These are phyloP conservation scores for Apodemus agrarius DNA, from an alignment of 2,797 vertebrate genomes.

Conservation along the genomic window DNA sequence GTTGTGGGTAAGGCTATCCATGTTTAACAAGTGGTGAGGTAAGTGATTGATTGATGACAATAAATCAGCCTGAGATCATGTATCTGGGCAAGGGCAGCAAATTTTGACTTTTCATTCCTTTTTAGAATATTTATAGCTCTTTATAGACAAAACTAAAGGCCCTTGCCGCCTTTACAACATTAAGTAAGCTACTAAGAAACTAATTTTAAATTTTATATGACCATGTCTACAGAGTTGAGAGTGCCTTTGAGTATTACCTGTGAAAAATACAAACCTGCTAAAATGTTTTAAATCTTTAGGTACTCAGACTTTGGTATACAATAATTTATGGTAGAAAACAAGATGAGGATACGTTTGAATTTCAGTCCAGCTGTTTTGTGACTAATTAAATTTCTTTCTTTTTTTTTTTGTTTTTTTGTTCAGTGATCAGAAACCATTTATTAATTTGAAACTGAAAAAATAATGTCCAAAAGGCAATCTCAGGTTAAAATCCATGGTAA, in stretches of 20 bases:
- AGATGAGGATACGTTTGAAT: neutral
- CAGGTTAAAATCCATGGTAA: slow-evolving; percentile 42
- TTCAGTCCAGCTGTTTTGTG: neutral
- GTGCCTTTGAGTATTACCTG: neutral
- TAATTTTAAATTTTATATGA: neutral
- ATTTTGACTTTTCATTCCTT: neutral
- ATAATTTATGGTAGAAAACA: neutral
- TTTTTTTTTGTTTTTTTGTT: no score
- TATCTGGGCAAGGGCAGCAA: neutral
- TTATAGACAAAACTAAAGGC: neutral
- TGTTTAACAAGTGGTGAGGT: neutral
- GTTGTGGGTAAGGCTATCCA: neutral
- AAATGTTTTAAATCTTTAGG: neutral
- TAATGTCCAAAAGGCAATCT: slow-evolving; percentile 26
- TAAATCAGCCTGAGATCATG: neutral
- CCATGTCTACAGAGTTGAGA: neutral
- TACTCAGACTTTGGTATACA: neutral
- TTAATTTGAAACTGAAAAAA: slow-evolving; percentile 26
- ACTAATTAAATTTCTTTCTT: no score
- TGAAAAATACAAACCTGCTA: neutral
- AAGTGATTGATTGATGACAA: neutral
- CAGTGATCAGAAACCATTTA: neutral
- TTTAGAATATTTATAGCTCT: neutral
- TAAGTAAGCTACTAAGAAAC: neutral
- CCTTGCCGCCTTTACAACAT: neutral